Conservation (phyloP, 2,888 invertebrate species). For the Polydrusus pterygomalis region DNA sequence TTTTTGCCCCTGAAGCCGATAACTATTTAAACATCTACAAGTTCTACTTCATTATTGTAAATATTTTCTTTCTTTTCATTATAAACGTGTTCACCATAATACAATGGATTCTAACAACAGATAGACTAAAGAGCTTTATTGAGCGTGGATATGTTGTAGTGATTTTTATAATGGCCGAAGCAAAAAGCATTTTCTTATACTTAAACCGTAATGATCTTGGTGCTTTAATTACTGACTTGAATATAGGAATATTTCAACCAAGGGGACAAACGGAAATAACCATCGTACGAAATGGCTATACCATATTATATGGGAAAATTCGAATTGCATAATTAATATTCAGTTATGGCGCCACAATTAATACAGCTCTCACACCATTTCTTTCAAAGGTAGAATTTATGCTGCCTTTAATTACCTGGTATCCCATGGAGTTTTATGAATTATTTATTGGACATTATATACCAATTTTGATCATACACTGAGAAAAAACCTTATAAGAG, state of each 20-base stretch:
- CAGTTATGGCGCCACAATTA: too few species aligned
- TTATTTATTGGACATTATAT: too few species aligned
- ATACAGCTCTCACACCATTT: too few species aligned
- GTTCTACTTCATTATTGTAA: neutral
- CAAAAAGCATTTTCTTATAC: neutral
- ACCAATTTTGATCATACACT: too few species aligned
- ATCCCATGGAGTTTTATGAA: slow-evolving; percentile 58
- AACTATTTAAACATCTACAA: neutral
- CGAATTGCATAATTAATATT: too few species aligned
- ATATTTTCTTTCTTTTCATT: neutral
- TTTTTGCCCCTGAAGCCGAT: neutral
- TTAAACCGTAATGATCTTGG: neutral
- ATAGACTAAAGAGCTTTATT: neutral
- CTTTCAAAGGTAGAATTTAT: too few species aligned
- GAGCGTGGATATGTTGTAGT: neutral
- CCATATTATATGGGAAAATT: too few species aligned
- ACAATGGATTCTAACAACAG: neutral
- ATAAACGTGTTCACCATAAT: neutral
- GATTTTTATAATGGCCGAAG: neutral
- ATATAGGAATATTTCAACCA: slow-evolving; percentile 2
- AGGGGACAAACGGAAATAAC: neutral
- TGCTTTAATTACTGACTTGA: neutral
- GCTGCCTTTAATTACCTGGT: slow-evolving; percentile 42
- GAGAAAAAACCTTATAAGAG: too few species aligned
- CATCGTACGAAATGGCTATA: neutral